Percentiles rank a stretch among this genome's conserved stretches.
These are phyloP conservation scores for Sturnus vulgaris DNA, from an alignment of 2,113 vertebrate species.

Conservation along the genomic window DNA sequence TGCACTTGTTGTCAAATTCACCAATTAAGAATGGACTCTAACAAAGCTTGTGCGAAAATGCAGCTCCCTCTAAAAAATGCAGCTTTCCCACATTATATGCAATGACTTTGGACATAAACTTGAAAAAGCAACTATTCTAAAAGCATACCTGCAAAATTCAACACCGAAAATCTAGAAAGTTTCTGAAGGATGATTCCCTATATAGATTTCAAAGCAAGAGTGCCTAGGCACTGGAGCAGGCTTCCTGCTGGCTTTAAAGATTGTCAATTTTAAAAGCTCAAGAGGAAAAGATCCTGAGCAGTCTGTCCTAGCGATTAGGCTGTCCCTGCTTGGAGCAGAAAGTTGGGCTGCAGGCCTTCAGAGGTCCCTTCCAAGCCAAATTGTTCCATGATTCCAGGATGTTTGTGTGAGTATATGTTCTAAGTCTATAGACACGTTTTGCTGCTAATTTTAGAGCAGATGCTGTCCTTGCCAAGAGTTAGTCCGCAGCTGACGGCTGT, in stretches of 20 bases:
- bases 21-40: not conserved
- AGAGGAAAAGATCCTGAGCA: not conserved
- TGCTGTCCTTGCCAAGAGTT: not conserved
- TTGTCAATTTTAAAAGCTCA: not conserved
- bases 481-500: not conserved
- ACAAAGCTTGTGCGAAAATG: not conserved
- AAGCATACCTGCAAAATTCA: not conserved
- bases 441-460: slow-evolving; percentile 1
- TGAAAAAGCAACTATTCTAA: not conserved
- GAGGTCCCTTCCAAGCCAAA: not conserved
- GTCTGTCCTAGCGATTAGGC: rapidly evolving
- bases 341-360: not conserved
- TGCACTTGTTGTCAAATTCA: not conserved
- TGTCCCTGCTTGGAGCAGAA: not conserved
- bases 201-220: not conserved
- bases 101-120: not conserved
- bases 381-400: not conserved
- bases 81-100: not conserved
- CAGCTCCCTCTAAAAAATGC: not conserved
- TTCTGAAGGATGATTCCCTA: not conserved
- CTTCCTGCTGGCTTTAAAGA: not conserved
- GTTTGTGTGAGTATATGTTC: not conserved
- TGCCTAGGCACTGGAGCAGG: not conserved
- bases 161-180: not conserved
- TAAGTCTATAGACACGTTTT: not conserved